Evolutionary conservation across 2,888 invertebrate genomes (phyloP).

Genomic region (Myopa testacea): DNA sequence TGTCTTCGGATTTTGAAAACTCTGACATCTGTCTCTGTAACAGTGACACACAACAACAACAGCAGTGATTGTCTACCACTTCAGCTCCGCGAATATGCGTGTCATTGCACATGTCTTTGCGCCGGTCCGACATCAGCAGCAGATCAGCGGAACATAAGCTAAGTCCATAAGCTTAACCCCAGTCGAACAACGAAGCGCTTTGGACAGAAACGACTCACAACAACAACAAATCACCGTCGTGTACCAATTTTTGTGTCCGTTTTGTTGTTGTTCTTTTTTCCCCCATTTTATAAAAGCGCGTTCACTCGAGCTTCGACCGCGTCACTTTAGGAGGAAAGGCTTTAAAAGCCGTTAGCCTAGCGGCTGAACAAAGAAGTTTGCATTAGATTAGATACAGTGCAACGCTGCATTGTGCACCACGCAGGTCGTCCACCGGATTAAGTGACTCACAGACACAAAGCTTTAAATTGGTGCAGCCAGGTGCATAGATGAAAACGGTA

Average conservation of each 20-base stretch:
- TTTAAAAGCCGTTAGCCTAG: slow-evolving; percentile 45
- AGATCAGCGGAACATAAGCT: too few relatives aligned
- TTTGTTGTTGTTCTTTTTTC: neutral
- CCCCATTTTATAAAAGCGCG: slow-evolving; percentile 3
- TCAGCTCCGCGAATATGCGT: too few relatives aligned
- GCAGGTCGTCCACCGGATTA: slow-evolving; percentile 5
- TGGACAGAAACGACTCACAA: neutral
- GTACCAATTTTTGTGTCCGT: too few relatives aligned
- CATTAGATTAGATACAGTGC: slow-evolving; percentile 29
- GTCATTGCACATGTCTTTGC: neutral
- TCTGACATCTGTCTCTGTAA: too few relatives aligned
- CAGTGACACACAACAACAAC: too few relatives aligned
- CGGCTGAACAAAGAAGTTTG: slow-evolving; percentile 42
- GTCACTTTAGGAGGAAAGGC: slow-evolving; percentile 28
- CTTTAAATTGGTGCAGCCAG: too few relatives aligned
- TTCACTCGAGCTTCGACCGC: neutral
- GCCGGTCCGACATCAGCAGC: neutral
- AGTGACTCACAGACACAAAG: neutral
- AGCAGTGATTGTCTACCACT: too few relatives aligned
- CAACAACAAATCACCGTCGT: neutral
- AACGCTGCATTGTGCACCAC: slow-evolving; percentile 17
- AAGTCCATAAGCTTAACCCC: too few relatives aligned
- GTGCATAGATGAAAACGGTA: too few relatives aligned
- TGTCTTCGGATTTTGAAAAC: too few relatives aligned
- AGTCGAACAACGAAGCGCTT: neutral